Percentiles rank a stretch among this genome's conserved stretches.
Conservation (phyloP, 2,888 invertebrate genomes). For the Scotopteryx bipunctaria region DNA sequence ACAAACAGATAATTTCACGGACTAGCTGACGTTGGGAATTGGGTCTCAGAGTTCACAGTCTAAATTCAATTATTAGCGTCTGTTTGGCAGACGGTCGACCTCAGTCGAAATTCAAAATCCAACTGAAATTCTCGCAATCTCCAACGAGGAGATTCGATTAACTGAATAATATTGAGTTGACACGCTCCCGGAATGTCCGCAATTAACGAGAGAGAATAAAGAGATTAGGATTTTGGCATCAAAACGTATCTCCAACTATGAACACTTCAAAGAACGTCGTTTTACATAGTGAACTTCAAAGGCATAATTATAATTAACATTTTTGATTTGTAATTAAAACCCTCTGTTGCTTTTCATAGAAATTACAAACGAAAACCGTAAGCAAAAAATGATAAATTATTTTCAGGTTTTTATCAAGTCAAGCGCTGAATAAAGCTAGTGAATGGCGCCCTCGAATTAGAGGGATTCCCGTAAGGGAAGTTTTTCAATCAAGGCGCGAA, state of each 20-base stretch:
- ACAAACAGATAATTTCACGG: conserved; percentile 51
- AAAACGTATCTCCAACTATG: conserved; percentile 36
- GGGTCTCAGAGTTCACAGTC: conserved; percentile 44
- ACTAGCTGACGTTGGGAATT: conserved; percentile 40
- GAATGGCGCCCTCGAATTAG: conserved; percentile 28
- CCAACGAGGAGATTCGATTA: conserved; percentile 51
- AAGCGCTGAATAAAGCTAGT: conserved; percentile 21
- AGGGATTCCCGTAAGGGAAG: conserved; percentile 37
- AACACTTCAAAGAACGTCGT: conserved; percentile 41
- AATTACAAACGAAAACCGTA: conserved; percentile 20
- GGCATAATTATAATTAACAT: conserved; percentile 35
- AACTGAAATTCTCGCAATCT: conserved; percentile 34
- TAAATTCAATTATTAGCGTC: conserved; percentile 54
- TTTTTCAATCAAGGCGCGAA: conserved; percentile 46
- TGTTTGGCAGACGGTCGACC: conserved; percentile 44
- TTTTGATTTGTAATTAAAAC: conserved; percentile 39
- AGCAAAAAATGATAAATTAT: conserved; percentile 16
- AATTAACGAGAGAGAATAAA: conserved; percentile 44
- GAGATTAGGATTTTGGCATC: conserved; percentile 35
- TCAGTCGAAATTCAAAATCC: conserved; percentile 39
- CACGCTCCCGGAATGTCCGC: conserved; percentile 41
- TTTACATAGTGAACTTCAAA: conserved; percentile 46
- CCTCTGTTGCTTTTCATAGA: conserved; percentile 24
- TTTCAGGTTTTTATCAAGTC: conserved; percentile 13
- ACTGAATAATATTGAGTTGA: conserved; percentile 48